Conservation (phyloP, 1,140 invertebrate species). For the Trichonephila clavipes region DNA sequence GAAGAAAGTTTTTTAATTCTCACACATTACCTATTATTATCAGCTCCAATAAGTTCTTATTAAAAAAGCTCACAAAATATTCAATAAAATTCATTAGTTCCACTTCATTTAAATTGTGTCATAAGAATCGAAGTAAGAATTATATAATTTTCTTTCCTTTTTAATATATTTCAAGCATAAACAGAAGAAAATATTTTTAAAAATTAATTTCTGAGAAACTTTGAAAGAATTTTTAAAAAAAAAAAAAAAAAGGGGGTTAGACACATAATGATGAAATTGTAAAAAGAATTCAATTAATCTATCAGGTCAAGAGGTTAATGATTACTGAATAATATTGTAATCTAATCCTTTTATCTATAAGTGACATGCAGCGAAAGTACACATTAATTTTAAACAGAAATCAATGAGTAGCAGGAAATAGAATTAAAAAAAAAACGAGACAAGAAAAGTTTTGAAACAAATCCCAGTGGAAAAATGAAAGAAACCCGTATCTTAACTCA, state of each 20-base stretch:
- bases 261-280: not conserved
- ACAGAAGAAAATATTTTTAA: not conserved
- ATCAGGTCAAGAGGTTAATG: not conserved
- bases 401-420: conserved; percentile 53
- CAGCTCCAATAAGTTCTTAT: too few species aligned
- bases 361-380: conserved; percentile 59
- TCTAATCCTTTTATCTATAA: not conserved
- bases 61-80: too few species aligned
- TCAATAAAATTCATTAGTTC: too few species aligned
- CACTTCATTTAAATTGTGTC: too few species aligned
- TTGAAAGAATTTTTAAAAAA: too few species aligned
- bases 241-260: too few species aligned
- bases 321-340: not conserved
- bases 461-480: conserved; percentile 53
- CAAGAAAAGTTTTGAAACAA: conserved; percentile 38
- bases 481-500: conserved; percentile 64
- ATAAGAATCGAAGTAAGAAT: not conserved
- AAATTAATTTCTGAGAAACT: not conserved
- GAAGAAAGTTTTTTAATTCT: too few species aligned
- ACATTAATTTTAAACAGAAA: conserved; percentile 59
- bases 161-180: not conserved
- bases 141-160: not conserved
- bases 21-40: too few species aligned
- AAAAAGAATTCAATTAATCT: not conserved
- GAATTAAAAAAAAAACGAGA: conserved; percentile 12